Base-by-base conservation (phyloP, 64 coral and sea anemone species). In the Dendronephthya gigantea region DNA sequence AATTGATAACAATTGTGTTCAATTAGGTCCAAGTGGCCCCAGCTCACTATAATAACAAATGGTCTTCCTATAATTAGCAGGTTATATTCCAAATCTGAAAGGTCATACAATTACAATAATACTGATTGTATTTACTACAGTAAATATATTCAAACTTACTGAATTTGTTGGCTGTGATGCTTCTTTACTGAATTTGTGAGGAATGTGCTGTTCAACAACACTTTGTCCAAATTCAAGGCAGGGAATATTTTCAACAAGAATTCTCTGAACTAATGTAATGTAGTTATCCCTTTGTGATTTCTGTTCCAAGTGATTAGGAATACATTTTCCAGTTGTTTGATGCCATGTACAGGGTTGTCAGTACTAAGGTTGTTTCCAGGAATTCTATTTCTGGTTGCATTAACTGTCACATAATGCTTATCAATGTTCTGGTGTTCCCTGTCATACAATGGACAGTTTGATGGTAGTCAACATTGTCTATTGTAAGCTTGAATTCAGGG, bases 161-260 rank as follows among this genome's bases (percentile, higher is more conserved):
- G 35, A 76, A 76, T 34, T 76, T 76, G 69, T 76, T 37, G 69
- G 69, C 17, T 88, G 28, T 35, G 87, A 74, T 76, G 81, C 81
- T 82, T 88, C 76, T 62, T 82, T 58, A 39, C 74, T 88, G 49
- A n/a, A 88, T 55, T 82, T 48, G 48, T 88, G 87, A 8, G 28
- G 75, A 38, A 88, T 88, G 39, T 88, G 76, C 47, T 82, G 59
- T 23, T 48, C 31, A 36, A 14, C 40, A 1, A 88, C 87, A 83
- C 37, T 31, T 88, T 81, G 28, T 7, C 74, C 28, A 39, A 88
- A 88, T 31, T 88, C 48, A 47, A 88, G 31, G 43, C 87, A 88
- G 25, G 87, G 87, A 23, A 90, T 32, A 37, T 90, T 49, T 48
- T 90, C 88, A 68, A 90, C 88, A 25, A 90, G 34, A 51, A 88